Evolutionary conservation across 2,113 vertebrate genomes (phyloP).

Genomic region (Empidonax traillii): DNA sequence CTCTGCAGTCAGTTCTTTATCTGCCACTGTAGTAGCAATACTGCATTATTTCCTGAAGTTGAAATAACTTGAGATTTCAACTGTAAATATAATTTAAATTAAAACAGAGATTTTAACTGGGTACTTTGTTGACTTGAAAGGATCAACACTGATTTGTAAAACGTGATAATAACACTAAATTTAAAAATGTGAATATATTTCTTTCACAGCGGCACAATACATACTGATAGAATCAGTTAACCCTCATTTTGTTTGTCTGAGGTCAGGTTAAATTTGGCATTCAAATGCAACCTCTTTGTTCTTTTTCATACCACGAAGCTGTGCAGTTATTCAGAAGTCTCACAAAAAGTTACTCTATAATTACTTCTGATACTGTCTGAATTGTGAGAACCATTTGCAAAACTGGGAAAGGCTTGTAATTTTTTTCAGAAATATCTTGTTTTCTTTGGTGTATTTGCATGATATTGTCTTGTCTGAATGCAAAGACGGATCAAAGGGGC

Average conservation of each 20-base stretch:
- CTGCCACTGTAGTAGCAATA: not conserved
- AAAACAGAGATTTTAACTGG: not conserved
- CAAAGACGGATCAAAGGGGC: not conserved
- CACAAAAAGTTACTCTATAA: constrained; percentile 12
- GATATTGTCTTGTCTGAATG: not conserved
- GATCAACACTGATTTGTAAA: not conserved
- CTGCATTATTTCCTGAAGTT: not conserved
- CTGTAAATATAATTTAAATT: not conserved
- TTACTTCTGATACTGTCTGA: not conserved
- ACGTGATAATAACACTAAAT: not conserved
- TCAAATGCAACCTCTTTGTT: not conserved
- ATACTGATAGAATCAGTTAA: not conserved
- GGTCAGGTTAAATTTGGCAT: not conserved
- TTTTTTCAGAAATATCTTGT: not conserved
- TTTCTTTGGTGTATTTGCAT: not conserved
- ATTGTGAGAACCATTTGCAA: not conserved
- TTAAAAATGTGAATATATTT: not conserved
- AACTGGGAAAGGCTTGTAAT: not conserved
- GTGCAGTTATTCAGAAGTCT: not conserved
- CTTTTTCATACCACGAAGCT: not conserved
- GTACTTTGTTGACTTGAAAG: not conserved
- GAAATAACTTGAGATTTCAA: not conserved
- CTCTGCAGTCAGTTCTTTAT: not conserved
- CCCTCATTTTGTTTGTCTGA: not conserved
- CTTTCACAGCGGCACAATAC: not conserved